Evolutionary conservation across 2,797 vertebrate genomes (phyloP).

Genomic region (Epinephelus awoara): DNA sequence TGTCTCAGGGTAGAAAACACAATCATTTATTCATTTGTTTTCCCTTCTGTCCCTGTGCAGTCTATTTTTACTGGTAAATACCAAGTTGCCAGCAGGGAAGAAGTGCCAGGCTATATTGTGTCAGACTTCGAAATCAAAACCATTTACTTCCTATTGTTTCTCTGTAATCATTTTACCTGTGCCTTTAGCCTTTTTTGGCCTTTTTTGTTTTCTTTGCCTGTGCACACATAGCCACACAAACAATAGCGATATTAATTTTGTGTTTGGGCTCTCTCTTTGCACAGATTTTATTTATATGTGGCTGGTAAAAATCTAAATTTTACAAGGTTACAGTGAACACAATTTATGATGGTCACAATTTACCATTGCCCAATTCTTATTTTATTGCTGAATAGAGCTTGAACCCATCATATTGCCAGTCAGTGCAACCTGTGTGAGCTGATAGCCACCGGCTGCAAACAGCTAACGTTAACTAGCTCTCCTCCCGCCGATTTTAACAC

Average conservation of each 20-base stretch:
- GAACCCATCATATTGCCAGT: too few species aligned
- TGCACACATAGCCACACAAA: background rate
- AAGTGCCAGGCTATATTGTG: constrained; percentile 2
- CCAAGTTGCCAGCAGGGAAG: constrained; percentile 29
- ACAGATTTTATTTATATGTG: background rate
- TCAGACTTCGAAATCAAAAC: constrained; percentile 34
- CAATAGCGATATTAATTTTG: background rate
- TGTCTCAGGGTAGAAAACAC: constrained; percentile 61
- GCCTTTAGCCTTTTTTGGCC: background rate
- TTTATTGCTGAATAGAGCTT: too few species aligned
- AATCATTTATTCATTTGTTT: constrained; percentile 78
- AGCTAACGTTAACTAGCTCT: too few species aligned
- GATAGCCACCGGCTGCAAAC: too few species aligned
- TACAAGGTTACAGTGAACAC: too few species aligned
- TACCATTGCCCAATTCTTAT: too few species aligned
- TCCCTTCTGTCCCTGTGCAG: constrained; percentile 27
- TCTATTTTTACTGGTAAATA: constrained; percentile 68
- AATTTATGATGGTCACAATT: too few species aligned
- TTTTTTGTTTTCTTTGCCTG: constrained; percentile 1
- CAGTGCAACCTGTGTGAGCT: too few species aligned
- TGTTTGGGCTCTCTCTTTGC: background rate
- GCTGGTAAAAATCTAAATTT: too few species aligned
- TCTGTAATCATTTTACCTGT: background rate
- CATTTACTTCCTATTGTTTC: constrained; percentile 22
- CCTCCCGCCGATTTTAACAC: too few species aligned